Evolutionary conservation across 2,888 invertebrate genomes (phyloP).

Genomic region (Ophioninae sp.): DNA sequence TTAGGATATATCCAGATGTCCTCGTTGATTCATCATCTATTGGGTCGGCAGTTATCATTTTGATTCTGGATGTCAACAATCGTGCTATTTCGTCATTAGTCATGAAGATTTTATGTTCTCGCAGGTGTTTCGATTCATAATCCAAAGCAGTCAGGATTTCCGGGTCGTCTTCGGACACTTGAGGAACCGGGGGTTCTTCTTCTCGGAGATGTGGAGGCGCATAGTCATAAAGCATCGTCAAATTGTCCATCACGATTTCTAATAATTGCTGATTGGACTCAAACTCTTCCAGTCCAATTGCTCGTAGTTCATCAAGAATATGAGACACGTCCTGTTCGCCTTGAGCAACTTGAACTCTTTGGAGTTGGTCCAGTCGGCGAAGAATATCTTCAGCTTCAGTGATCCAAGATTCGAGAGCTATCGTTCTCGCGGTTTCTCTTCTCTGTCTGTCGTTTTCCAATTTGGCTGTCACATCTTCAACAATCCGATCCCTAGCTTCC

Average conservation of each 20-base stretch:
- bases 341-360: not conserved
- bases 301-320: conserved; percentile 67
- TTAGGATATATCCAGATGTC: conserved; percentile 84
- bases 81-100: conserved; percentile 81
- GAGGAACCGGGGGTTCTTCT: conserved; percentile 61
- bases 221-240: conserved; percentile 75
- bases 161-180: conserved; percentile 65
- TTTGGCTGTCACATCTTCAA: conserved; percentile 62
- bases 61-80: conserved; percentile 80
- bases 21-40: conserved; percentile 62
- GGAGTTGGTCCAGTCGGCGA: conserved; percentile 57
- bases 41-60: conserved; percentile 73
- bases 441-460: conserved; percentile 78
- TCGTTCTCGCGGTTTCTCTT: conserved; percentile 79
- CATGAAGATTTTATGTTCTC: conserved; percentile 80
- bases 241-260: conserved; percentile 69
- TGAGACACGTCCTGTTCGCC: conserved; percentile 38
- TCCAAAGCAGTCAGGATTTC: conserved; percentile 79
- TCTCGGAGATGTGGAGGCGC: conserved; percentile 79
- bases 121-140: conserved; percentile 82
- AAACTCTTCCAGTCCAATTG: conserved; percentile 73
- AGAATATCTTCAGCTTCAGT: conserved; percentile 63
- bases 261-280: conserved; percentile 78
- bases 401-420: conserved; percentile 80
- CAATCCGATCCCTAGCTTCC: conserved; percentile 70